Percentiles rank a stretch among this genome's conserved stretches.
These are phyloP conservation scores for Gobio occitaniae DNA, from an alignment of 2,797 vertebrate species.

Conservation along the genomic window DNA sequence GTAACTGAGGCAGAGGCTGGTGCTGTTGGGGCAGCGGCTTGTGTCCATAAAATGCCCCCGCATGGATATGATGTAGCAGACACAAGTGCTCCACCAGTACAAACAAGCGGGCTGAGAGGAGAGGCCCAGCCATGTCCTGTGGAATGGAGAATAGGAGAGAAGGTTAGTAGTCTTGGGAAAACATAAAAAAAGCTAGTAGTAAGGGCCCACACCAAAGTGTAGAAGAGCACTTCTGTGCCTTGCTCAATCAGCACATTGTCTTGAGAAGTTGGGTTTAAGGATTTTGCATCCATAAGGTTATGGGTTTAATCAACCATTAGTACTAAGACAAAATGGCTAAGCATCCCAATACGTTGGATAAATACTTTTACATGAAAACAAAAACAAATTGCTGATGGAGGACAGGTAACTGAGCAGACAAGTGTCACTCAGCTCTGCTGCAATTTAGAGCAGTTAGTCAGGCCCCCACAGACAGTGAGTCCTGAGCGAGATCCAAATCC, in stretches of 20 bases:
- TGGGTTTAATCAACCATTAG: neutral
- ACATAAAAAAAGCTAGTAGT: neutral
- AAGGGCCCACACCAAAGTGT: neutral
- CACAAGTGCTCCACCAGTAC: slow-evolving; percentile 77
- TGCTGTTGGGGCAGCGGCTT: slow-evolving; percentile 89
- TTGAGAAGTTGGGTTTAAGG: neutral
- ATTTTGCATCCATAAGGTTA: neutral
- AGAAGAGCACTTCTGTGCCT: neutral
- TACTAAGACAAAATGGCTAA: neutral
- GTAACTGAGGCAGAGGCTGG: slow-evolving; percentile 87
- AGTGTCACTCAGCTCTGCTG: too few relatives aligned
- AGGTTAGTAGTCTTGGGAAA: neutral
- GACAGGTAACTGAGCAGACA: neutral
- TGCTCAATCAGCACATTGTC: neutral
- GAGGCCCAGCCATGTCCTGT: slow-evolving; percentile 75
- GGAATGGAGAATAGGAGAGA: slow-evolving; percentile 18
- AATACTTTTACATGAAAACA: neutral
- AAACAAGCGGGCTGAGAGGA: slow-evolving; percentile 73
- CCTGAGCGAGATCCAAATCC: too few relatives aligned
- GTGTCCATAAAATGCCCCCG: slow-evolving; percentile 90
- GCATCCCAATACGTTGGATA: neutral
- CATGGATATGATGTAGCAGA: slow-evolving; percentile 74
- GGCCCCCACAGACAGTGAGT: too few relatives aligned
- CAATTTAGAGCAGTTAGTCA: too few relatives aligned
- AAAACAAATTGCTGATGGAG: neutral